These are phyloP conservation scores for Antitype chi DNA, from an alignment of 2,888 invertebrate species.

Conservation along the genomic window DNA sequence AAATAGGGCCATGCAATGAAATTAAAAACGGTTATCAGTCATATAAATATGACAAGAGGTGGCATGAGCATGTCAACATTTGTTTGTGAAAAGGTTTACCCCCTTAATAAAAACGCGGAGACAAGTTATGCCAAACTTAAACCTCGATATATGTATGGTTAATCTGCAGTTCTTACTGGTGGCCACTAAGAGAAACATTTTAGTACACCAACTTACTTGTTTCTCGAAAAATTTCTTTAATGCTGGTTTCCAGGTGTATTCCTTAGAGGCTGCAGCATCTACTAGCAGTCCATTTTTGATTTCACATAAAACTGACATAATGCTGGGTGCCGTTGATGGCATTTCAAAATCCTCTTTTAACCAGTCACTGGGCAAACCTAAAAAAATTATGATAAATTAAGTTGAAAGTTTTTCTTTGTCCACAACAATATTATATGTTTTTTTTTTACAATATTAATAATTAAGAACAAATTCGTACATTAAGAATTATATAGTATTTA, in stretches of 20 bases:
- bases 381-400: background rate
- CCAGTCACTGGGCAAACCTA: conserved; percentile 94
- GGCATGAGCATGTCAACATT: too few relatives aligned
- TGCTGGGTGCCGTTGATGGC: conserved; percentile 94
- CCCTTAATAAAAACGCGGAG: background rate
- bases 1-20: background rate
- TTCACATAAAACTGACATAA: conserved; percentile 95
- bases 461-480: background rate
- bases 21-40: background rate
- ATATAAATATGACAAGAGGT: too few relatives aligned
- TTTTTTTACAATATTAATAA: too few relatives aligned
- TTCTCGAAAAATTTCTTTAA: conserved; percentile 94
- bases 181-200: too few relatives aligned
- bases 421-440: background rate
- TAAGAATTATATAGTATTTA: background rate
- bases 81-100: too few relatives aligned
- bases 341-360: conserved; percentile 90
- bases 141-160: background rate
- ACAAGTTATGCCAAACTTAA: background rate
- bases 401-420: background rate
- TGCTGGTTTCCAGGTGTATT: conserved; percentile 95
- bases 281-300: conserved; percentile 95
- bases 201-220: conserved; percentile 85
- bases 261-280: conserved; percentile 97
- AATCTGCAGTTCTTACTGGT: too few relatives aligned